Evolutionary conservation across 1,140 invertebrate genomes (phyloP).

Genomic region (Psix sp.): DNA sequence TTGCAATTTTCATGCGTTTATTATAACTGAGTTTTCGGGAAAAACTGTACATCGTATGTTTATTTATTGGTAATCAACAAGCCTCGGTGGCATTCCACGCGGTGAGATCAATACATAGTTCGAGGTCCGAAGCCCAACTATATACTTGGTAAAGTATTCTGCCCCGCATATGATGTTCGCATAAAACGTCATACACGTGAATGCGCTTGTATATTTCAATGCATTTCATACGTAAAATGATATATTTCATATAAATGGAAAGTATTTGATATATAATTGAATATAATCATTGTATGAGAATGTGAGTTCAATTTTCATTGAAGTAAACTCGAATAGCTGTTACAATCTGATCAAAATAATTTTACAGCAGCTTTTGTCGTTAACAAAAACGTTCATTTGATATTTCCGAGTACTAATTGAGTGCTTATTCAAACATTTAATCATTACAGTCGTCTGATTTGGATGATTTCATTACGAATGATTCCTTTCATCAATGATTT

Average conservation of each 20-base stretch:
- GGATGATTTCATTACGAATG: no score
- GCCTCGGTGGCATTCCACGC: slow-evolving; percentile 52
- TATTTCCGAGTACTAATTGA: no score
- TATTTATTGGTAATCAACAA: slow-evolving; percentile 48
- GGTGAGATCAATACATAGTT: slow-evolving; percentile 68
- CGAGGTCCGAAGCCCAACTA: slow-evolving; percentile 69
- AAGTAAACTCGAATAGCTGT: no score
- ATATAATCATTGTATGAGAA: no score
- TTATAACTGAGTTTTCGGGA: slow-evolving; percentile 12
- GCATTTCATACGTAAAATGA: slow-evolving; percentile 9
- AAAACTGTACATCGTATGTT: slow-evolving; percentile 38
- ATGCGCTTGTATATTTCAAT: slow-evolving; percentile 44
- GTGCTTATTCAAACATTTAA: no score
- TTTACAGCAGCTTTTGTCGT: no score
- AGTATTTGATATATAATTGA: slow-evolving; percentile 18
- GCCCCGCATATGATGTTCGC: slow-evolving; percentile 52
- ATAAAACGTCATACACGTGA: slow-evolving; percentile 55
- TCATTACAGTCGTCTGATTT: no score
- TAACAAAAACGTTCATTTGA: no score
- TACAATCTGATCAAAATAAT: no score
- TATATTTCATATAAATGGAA: background rate
- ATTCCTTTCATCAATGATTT: no score
- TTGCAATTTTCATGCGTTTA: no score
- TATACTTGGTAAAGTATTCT: slow-evolving; percentile 59
- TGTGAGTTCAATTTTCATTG: no score